Percentiles rank a stretch among this genome's conserved stretches.
phyloP scores from a whole-genome alignment of 1,140 invertebrate genomes.

The Pentalonia nigronervosa region DNA sequence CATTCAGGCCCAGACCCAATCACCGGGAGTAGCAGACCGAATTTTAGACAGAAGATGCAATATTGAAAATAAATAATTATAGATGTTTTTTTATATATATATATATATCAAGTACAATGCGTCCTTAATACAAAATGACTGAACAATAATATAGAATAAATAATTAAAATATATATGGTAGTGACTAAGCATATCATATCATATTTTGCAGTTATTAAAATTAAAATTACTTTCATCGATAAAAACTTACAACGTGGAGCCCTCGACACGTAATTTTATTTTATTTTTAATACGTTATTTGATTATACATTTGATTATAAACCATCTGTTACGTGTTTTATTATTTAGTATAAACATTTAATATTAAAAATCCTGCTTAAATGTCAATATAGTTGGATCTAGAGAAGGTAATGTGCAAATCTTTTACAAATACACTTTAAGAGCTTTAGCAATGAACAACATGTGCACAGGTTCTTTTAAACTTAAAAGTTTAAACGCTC shows the following conservation, averaged over 20 bases:
- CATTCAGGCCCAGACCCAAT: background rate
- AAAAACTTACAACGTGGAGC: background rate
- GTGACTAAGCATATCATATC: no score
- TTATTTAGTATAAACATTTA: background rate
- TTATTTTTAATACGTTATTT: background rate
- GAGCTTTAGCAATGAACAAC: background rate
- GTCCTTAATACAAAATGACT: background rate
- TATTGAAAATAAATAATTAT: background rate
- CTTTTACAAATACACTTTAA: background rate
- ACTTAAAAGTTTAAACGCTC: background rate
- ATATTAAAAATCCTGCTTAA: background rate
- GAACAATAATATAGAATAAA: background rate
- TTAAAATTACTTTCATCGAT: background rate
- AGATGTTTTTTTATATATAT: background rate
- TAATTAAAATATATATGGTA: background rate
- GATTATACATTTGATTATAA: background rate
- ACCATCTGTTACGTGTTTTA: background rate
- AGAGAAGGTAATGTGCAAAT: no score
- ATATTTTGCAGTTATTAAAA: no score
- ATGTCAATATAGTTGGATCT: no score
- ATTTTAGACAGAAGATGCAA: background rate
- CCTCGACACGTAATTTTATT: background rate
- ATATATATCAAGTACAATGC: background rate
- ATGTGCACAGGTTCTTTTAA: background rate
- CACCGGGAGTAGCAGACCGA: fast-evolving